phyloP scores from a whole-genome alignment of 2,113 vertebrate genomes.

The Cyanoderma ruficeps region DNA sequence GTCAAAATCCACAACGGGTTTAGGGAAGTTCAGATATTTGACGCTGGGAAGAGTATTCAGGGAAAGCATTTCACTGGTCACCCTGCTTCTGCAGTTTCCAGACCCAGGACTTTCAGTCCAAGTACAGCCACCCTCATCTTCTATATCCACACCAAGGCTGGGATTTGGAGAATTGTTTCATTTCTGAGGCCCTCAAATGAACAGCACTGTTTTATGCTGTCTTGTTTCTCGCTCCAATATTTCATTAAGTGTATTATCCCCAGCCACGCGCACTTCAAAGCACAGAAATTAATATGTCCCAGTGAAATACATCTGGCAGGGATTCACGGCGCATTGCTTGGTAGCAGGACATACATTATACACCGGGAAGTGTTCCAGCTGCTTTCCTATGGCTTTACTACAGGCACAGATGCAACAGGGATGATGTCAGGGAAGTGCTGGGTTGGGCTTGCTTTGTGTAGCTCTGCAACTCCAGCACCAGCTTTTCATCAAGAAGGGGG shows the following conservation, averaged over 20 bases:
- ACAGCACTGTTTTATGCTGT: background rate
- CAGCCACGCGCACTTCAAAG: background rate
- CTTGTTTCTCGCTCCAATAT: background rate
- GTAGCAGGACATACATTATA: conserved; percentile 35
- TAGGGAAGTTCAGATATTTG: background rate
- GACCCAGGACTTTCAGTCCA: background rate
- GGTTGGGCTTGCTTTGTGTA: background rate
- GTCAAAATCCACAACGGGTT: background rate
- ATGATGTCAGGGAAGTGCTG: conserved; percentile 29
- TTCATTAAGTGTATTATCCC: background rate
- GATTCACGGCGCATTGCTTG: background rate
- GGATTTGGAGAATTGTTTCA: background rate
- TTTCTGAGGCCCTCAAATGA: background rate
- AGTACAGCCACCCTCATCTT: background rate
- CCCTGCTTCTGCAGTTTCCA: background rate
- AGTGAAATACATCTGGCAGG: conserved; percentile 23
- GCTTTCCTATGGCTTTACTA: background rate
- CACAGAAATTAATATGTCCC: background rate
- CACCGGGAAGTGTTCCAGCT: background rate
- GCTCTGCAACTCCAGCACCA: background rate
- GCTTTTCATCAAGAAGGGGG: background rate
- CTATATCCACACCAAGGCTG: background rate
- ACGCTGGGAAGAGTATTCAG: background rate
- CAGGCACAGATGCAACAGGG: conserved; percentile 8
- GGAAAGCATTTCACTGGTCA: background rate